Base-by-base conservation (phyloP, 2,113 vertebrate genomes). In the Cephalopterus ornatus region DNA sequence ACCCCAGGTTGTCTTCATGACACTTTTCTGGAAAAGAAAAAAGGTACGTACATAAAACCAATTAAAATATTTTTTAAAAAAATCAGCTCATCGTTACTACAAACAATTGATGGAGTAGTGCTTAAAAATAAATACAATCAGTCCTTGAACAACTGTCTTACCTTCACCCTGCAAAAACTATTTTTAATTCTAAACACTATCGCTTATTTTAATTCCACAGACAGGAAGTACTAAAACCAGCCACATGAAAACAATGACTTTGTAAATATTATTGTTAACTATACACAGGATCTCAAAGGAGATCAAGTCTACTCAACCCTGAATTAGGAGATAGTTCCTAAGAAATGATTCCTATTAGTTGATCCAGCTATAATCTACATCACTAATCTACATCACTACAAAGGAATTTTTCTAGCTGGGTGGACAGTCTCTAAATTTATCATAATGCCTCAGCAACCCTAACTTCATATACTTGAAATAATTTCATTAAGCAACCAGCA, bases 1-100 rank as follows among this genome's bases (percentile, higher is more conserved):
- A 13, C 99, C 99, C 99, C 99, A 99, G 0, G 99, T 99, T 23
- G 99, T 99, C 98, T 99, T 99, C 99, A 99, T 98, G 70, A 99
- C 92, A 44, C 98, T 99, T 95, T 99, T 99, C 99, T 99, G 96
- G 37, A 92, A 94, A 81, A 88, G 56, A 84, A 90, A 63, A n/a
- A 21, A 27, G 5, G 44, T 39, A 27, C n/a, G 24, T 13, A 39
- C 10, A 41, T 17, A 53, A 52, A 76, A 10, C 3, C 6, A 7
- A 47, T 66, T 82, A 47, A 76, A 37, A 32, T 27, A n/a, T 5
- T 14, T 80, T 71, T 13, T 2, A 37, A 39, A 55, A 23, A 30
- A 30, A 41, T 2, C 30, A 70, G 14, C 11, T 95, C 39, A 53
- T 28, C 28, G 42, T 66, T 65, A 73, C 35, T 49, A 66, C 1